Conservation (phyloP, 2,113 vertebrate genomes). For the Tautogolabrus adspersus region DNA sequence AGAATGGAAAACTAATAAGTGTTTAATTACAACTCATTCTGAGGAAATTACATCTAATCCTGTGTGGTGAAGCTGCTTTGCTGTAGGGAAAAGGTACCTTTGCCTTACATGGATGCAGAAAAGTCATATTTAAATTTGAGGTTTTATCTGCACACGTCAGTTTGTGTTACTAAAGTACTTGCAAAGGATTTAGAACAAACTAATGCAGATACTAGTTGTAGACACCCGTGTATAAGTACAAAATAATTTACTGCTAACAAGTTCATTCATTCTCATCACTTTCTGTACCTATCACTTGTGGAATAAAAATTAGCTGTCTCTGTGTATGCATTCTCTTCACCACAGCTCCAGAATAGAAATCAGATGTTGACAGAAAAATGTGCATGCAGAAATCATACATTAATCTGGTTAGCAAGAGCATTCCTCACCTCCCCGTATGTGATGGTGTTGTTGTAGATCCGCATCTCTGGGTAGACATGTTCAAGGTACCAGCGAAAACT, state of each 20-base stretch:
- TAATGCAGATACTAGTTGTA: too few species aligned
- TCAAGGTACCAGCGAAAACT: constrained; percentile 98
- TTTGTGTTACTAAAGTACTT: not conserved
- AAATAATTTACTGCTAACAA: not conserved
- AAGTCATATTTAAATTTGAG: not conserved
- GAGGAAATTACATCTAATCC: constrained; percentile 63
- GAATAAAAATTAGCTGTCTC: constrained; percentile 14
- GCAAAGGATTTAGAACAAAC: too few species aligned
- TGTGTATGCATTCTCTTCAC: constrained; percentile 23
- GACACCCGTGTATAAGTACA: too few species aligned
- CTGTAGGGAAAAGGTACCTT: not conserved
- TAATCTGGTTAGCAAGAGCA: constrained; percentile 10
- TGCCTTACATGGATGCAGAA: not conserved
- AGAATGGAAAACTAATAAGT: constrained; percentile 74
- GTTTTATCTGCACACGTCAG: not conserved
- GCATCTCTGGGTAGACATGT: constrained; percentile 98
- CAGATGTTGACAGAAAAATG: constrained; percentile 3
- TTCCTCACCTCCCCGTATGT: constrained; percentile 95
- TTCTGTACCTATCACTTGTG: constrained; percentile 24
- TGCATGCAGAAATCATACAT: not conserved
- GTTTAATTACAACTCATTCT: constrained; percentile 79
- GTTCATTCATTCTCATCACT: constrained; percentile 18
- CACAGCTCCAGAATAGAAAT: constrained; percentile 19
- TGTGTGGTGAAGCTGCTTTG: constrained; percentile 32
- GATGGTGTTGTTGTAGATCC: constrained; percentile 97